phyloP scores from a whole-genome alignment of 2,888 invertebrate species.

The Sthenelais limicola region DNA sequence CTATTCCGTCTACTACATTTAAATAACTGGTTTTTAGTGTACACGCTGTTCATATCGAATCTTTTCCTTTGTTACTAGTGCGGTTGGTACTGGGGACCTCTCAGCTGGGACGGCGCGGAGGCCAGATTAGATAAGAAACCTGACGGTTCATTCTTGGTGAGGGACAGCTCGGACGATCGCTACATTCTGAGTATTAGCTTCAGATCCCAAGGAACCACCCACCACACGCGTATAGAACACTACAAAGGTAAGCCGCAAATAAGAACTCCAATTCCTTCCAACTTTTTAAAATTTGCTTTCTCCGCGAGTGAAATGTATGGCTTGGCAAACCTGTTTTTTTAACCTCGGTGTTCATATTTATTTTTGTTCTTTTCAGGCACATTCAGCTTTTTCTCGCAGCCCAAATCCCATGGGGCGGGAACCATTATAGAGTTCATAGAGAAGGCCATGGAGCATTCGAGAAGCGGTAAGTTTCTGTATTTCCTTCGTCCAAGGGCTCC shows the following conservation, averaged over 20 bases:
- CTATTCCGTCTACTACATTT: no score
- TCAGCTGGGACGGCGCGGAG: conserved; percentile 82
- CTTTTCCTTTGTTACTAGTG: conserved; percentile 63
- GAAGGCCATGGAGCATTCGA: conserved; percentile 80
- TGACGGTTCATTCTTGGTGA: conserved; percentile 84
- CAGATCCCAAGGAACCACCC: conserved; percentile 78
- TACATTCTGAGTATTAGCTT: conserved; percentile 84
- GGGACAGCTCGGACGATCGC: conserved; percentile 82
- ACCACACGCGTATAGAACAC: conserved; percentile 84
- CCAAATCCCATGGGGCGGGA: conserved; percentile 69
- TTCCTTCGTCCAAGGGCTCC: conserved; percentile 80
- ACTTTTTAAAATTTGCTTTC: background rate
- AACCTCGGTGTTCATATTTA: background rate
- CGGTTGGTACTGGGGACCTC: conserved; percentile 87
- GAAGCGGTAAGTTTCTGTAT: conserved; percentile 81
- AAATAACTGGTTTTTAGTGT: no score
- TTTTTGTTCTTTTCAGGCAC: conserved; percentile 80
- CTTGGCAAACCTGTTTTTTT: no score
- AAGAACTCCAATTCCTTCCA: background rate
- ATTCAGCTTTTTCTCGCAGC: conserved; percentile 75
- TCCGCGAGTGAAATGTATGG: no score
- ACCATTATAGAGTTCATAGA: conserved; percentile 82
- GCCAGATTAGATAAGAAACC: conserved; percentile 79
- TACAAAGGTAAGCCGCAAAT: conserved; percentile 76
- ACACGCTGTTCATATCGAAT: no score